Base-by-base conservation (phyloP, 1,140 invertebrate species). In the Lutraria rhynchaena region DNA sequence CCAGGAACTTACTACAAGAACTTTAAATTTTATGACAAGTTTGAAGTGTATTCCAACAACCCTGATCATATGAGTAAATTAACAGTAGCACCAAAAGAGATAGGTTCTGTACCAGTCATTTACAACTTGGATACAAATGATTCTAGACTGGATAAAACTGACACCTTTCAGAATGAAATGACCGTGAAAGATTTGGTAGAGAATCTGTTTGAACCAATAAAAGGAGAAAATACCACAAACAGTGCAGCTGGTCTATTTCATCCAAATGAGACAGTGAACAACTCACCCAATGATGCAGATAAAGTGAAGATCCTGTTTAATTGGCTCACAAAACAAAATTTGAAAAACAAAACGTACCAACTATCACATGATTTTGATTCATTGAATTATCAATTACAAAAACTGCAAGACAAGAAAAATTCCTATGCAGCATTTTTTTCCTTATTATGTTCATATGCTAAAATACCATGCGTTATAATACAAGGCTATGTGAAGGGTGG, bases 401-500 rank as follows among this genome's bases (percentile, higher is more conserved):
- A 24, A 15, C 29, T 74, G 11, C 27, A 74, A 41, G 35, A 58
- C 9, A 33, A 37, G 9, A 57, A 57, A 19, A 57, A 41, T 29
- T 37, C 70, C 5, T 57, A 57, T 58, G 70, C 70, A 22, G 70
- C 55, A 33, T 58, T 74, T 22, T 74, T 74, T 58, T 5, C 70
- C 33, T 24, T 74, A 17, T 24, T 74, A 27, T 74, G 70, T 57
- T 41, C 19, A 22, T 58, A 74, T 37, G 70, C 51, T 37, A 17
- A 58, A 2, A 22, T 58, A 22, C 70, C 70, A 35, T 74, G 70
- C 37, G 70, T 74, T 5, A 57, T 74, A 27, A 57, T 74, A 0
- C 57, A 37, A 58, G 70, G 70, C 13, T 35, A 46, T 74, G 70
- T 74, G 35, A 74, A 74, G 58, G 70, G 51, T 19, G 15, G 46